A percentile compares a stretch with the other conserved stretches of the same genome.
These are phyloP conservation scores for Drosophila asahinai DNA, from an alignment of 1,140 invertebrate species.

Conservation along the genomic window DNA sequence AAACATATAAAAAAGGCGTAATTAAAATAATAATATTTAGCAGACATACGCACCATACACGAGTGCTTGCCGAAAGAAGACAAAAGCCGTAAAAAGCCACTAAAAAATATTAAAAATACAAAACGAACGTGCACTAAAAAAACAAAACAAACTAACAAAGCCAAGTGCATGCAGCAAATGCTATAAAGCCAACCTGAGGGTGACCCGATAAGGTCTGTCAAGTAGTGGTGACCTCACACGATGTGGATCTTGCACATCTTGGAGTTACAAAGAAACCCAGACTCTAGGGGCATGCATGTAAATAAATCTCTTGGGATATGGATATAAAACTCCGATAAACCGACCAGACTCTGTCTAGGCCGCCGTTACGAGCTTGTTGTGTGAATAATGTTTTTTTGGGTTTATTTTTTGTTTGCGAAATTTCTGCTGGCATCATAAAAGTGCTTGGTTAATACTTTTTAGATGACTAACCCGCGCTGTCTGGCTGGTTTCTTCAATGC, in stretches of 20 bases:
- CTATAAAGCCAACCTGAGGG: constrained; percentile 12
- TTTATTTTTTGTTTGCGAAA: constrained; percentile 34
- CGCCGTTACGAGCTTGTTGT: constrained; percentile 14
- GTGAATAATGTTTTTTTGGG: constrained; percentile 18
- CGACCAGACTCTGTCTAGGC: constrained; percentile 44
- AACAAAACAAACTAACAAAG: constrained; percentile 30
- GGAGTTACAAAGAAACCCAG: constrained; percentile 12
- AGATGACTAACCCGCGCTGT: constrained; percentile 45
- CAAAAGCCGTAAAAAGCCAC: constrained; percentile 37
- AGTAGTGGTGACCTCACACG: constrained; percentile 67
- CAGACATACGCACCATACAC: constrained; percentile 32
- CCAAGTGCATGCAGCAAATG: constrained; percentile 46
- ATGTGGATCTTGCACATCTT: constrained; percentile 52
- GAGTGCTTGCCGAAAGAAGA: constrained; percentile 37
- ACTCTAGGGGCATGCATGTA: constrained; percentile 20
- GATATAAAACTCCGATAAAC: constrained; percentile 22
- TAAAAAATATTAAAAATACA: constrained; percentile 10
- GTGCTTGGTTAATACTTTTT: constrained; percentile 33
- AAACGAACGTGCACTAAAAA: constrained; percentile 55
- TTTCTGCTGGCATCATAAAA: constrained; percentile 36
- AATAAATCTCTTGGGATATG: not conserved
- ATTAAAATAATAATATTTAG: constrained; percentile 75
- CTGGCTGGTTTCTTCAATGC: constrained; percentile 42
- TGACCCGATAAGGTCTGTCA: constrained; percentile 61
- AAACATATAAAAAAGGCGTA: constrained; percentile 49